phyloP scores from a whole-genome alignment of 2,113 vertebrate genomes.

The Aldabrachelys gigantea region DNA sequence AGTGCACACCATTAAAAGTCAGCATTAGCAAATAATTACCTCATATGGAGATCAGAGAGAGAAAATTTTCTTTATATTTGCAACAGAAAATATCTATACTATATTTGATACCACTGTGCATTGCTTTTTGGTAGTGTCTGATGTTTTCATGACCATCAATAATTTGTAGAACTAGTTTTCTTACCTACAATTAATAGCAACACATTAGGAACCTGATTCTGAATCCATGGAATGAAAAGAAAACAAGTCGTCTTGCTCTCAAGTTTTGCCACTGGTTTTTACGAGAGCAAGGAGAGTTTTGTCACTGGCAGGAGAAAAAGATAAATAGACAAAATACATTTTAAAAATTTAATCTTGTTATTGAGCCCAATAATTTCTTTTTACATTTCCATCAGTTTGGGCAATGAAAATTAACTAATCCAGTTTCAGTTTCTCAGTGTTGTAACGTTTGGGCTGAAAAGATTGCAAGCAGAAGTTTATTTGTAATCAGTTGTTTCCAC shows the following conservation, averaged over 20 bases:
- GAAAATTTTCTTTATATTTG: background rate
- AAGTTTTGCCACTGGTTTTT: background rate
- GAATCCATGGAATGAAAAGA: background rate
- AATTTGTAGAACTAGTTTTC: constrained; percentile 5
- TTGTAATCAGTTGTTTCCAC: background rate
- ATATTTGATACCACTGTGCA: background rate
- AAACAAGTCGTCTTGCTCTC: background rate
- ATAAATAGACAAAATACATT: background rate
- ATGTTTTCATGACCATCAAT: background rate
- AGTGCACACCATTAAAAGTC: background rate
- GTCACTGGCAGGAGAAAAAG: background rate
- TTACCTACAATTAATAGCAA: constrained; percentile 30
- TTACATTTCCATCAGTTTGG: constrained; percentile 9
- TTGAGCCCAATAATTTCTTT: constrained; percentile 19
- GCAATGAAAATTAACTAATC: background rate
- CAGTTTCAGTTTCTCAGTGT: background rate
- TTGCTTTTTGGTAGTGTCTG: background rate
- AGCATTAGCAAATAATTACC: background rate
- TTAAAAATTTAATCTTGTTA: background rate
- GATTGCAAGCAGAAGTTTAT: constrained; percentile 5
- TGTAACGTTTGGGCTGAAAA: constrained; percentile 7
- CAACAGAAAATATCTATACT: constrained; percentile 8
- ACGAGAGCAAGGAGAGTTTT: background rate
- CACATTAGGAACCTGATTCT: constrained; percentile 3
- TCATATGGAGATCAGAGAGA: background rate